Conservation (phyloP, 2,113 vertebrate species). For the Aspidoscelis tigris region DNA sequence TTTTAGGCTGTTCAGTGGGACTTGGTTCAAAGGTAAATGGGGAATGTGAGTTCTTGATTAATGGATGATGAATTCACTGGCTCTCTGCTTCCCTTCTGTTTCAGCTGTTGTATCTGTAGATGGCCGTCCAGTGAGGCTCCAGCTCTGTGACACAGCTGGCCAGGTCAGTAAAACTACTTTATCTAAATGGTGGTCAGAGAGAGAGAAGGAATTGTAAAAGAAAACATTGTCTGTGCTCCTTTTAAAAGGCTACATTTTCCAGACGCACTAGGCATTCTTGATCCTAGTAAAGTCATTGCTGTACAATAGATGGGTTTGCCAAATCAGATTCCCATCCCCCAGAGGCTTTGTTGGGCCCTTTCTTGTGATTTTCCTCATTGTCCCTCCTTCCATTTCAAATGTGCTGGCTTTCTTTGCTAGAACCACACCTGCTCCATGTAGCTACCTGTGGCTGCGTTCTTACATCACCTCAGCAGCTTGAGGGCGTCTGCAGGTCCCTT, state of each 20-base stretch:
- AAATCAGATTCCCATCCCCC: neutral
- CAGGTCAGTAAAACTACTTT: slow-evolving; percentile 83
- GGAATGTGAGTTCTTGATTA: neutral
- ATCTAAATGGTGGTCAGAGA: slow-evolving; percentile 15
- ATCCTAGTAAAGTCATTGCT: neutral
- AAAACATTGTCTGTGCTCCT: neutral
- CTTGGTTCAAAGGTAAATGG: neutral
- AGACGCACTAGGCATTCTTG: neutral
- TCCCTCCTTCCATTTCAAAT: neutral
- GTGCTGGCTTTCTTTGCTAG: neutral
- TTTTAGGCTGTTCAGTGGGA: slow-evolving; percentile 20
- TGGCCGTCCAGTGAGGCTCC: slow-evolving; percentile 87
- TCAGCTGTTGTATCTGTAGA: slow-evolving; percentile 90
- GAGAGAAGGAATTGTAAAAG: neutral
- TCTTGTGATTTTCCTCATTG: neutral
- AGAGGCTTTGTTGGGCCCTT: neutral
- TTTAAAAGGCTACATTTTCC: neutral
- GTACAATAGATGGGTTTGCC: neutral
- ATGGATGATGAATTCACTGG: slow-evolving; percentile 30
- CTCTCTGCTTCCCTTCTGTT: slow-evolving; percentile 46
- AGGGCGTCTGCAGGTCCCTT: neutral
- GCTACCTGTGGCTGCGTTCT: neutral
- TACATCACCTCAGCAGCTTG: neutral
- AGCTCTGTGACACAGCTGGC: slow-evolving; percentile 93
- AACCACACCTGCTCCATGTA: neutral